Conservation (phyloP, 2,113 vertebrate genomes). For the Candoia aspera region DNA sequence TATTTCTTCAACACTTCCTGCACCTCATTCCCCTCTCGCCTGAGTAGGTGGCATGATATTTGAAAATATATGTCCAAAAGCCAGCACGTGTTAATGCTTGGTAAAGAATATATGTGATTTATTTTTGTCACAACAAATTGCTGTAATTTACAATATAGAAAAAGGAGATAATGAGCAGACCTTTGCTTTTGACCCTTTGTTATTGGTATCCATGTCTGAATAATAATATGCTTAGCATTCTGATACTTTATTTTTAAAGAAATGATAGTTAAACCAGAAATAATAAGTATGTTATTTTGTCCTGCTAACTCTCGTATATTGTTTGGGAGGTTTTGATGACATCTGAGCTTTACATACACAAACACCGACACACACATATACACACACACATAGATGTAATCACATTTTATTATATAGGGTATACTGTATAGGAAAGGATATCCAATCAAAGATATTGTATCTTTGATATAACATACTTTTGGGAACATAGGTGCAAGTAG, state of each 20-base stretch:
- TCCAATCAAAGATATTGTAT: not conserved
- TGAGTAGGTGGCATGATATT: not conserved
- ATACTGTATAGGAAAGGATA: conserved; percentile 2
- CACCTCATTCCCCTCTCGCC: not conserved
- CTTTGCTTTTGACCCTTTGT: conserved; percentile 49
- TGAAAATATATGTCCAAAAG: not conserved
- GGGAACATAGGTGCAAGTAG: rapidly evolving
- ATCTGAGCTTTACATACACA: not conserved
- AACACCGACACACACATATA: not conserved
- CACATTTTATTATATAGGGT: not conserved
- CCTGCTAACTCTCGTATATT: conserved; percentile 10
- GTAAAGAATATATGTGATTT: conserved; percentile 23
- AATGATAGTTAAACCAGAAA: conserved; percentile 16
- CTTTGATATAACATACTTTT: not conserved
- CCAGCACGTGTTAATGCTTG: conserved; percentile 34
- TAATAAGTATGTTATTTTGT: conserved; percentile 34
- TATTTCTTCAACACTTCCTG: not conserved
- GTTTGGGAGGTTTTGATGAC: not conserved
- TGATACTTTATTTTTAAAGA: conserved; percentile 44
- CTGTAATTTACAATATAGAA: conserved; percentile 46
- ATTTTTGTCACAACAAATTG: conserved; percentile 45
- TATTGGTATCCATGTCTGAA: conserved; percentile 48
- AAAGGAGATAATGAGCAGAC: conserved; percentile 49
- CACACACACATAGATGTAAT: not conserved
- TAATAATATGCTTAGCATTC: conserved; percentile 57